Evolutionary conservation across 2,797 vertebrate genomes (phyloP).

Genomic region (Chromobotia macracanthus): DNA sequence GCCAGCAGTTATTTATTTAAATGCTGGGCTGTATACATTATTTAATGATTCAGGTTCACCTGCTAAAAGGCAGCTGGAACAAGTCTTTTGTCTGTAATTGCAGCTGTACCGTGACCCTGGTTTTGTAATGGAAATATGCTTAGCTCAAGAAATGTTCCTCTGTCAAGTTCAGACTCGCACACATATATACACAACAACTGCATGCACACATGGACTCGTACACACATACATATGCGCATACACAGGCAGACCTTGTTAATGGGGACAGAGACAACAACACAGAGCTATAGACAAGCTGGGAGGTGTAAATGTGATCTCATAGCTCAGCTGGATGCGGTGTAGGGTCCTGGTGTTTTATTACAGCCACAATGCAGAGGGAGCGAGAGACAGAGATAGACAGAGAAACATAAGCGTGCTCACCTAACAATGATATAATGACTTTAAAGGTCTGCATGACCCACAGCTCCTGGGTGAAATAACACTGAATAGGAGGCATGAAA

Average conservation of each 20-base stretch:
- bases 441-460: slow-evolving; percentile 68
- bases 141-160: slow-evolving; percentile 32
- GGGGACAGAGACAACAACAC: slow-evolving; percentile 69
- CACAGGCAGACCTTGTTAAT: slow-evolving; percentile 69
- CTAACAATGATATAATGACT: slow-evolving; percentile 70
- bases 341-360: slow-evolving; percentile 74
- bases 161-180: slow-evolving; percentile 12
- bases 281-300: slow-evolving; percentile 75
- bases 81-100: slow-evolving; percentile 38
- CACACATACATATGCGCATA: slow-evolving; percentile 20
- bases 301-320: slow-evolving; percentile 77
- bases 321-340: slow-evolving; percentile 75
- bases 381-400: slow-evolving; percentile 62
- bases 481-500: slow-evolving; percentile 31
- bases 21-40: slow-evolving; percentile 54
- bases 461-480: slow-evolving; percentile 52
- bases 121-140: slow-evolving; percentile 23
- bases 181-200: neutral
- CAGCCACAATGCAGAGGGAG: slow-evolving; percentile 58
- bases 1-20: slow-evolving; percentile 55
- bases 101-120: slow-evolving; percentile 27
- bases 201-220: slow-evolving; percentile 15
- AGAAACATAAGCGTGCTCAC: slow-evolving; percentile 64
- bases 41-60: slow-evolving; percentile 57
- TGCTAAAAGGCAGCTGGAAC: slow-evolving; percentile 40